Evolutionary conservation across 1,140 invertebrate species (phyloP), one percentile per base, ranked within the genome.

Genomic region (Acyrthosiphon pisum): DNA sequence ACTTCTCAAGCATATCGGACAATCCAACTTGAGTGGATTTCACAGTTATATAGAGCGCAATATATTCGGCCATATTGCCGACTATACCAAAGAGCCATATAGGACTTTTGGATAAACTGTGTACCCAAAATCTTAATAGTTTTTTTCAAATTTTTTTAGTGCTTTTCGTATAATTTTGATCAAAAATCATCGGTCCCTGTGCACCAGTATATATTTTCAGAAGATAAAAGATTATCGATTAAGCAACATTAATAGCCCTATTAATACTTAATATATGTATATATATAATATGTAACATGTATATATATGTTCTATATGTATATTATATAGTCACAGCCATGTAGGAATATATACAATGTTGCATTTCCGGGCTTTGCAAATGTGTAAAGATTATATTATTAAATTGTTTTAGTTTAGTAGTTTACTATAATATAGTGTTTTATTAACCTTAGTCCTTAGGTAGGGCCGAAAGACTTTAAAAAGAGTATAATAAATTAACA

Each of bases 81-180:
- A 23, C 48, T n/a, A 23, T 3, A n/a, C 41, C 30, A 8, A 53
- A 88, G 6, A 8, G 48, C 35, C n/a, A 89, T 89, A 89, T 56
- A 89, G 44, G 23, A 53, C 87, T 53, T 89, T 89, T 37, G n/a
- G 48, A 37, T 56, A 37, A 53, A 56, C n/a, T 88, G 18, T 48
- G 86, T 48, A 18, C 20, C n/a, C n/a, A 48, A 88, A 53, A 56
- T 37, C 46, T n/a, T 53, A 89, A 89, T 37, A 89, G 87, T 89
- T 35, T 35, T 35, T 89, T 89, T 89, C 20, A 3, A 89, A 89
- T 56, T 50, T 89, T 89, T 53, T 53, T 35, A 46, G 44, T 56
- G n/a, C 87, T 53, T 88, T n/a, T 88, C 86, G 46, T 48, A 88
- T 48, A n/a, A 88, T 48, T 44, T n/a, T 7, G 60, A 76, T 76